These are phyloP conservation scores for Alloscopus bannaensis DNA, from an alignment of 2,888 invertebrate genomes.

Conservation along the genomic window DNA sequence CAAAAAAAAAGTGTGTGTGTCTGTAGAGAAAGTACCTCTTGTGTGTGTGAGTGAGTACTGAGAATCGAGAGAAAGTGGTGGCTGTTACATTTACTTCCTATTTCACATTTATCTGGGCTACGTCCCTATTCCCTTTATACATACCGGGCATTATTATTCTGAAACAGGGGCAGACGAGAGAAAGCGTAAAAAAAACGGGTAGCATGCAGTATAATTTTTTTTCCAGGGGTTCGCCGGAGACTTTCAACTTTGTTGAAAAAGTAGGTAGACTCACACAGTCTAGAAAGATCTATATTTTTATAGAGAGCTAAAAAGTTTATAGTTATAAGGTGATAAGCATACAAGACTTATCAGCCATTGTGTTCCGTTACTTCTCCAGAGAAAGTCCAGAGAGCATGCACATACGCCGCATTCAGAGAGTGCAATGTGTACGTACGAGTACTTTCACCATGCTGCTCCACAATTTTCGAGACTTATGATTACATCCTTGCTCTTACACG, in stretches of 20 bases:
- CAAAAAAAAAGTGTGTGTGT: background rate
- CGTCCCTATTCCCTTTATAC: constrained; percentile 22
- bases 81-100: constrained; percentile 43
- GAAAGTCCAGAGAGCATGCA: no score
- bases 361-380: no score
- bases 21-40: background rate
- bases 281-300: no score
- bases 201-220: no score
- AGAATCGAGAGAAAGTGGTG: background rate
- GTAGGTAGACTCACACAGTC: constrained; percentile 27
- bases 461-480: constrained; percentile 54
- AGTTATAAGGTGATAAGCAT: constrained; percentile 59
- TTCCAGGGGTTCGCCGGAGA: constrained; percentile 26
- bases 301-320: constrained; percentile 52
- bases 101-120: constrained; percentile 41
- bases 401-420: constrained; percentile 29
- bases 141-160: constrained; percentile 21
- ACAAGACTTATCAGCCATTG: constrained; percentile 61
- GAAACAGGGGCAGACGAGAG: background rate
- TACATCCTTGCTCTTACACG: no score
- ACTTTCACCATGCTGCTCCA: no score
- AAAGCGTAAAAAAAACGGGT: constrained; percentile 27
- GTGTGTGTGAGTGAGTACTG: background rate
- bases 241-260: constrained; percentile 49
- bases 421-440: no score